These are phyloP conservation scores for Gopherus flavomarginatus DNA, from an alignment of 2,113 vertebrate genomes.

Conservation along the genomic window DNA sequence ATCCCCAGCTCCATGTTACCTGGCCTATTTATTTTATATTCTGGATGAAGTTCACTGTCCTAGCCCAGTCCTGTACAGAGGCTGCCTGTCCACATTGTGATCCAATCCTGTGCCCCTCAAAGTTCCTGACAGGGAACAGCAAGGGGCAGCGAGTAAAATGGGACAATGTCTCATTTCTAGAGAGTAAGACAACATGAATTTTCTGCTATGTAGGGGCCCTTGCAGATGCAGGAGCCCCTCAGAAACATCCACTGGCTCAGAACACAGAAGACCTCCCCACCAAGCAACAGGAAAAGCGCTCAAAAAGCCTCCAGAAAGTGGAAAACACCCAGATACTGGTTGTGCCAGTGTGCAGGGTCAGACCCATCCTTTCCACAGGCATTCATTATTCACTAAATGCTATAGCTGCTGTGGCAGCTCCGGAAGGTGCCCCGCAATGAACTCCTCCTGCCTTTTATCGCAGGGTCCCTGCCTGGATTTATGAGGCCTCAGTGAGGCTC, in stretches of 20 bases:
- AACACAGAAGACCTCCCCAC: not conserved
- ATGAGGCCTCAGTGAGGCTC: constrained; percentile 56
- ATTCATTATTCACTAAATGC: constrained; percentile 29
- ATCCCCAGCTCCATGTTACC: not conserved
- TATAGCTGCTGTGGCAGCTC: not conserved
- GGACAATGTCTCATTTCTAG: not conserved
- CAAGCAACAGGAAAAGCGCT: not conserved
- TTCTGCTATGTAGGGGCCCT: not conserved
- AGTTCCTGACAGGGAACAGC: not conserved
- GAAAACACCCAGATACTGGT: not conserved
- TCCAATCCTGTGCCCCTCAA: not conserved
- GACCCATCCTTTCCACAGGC: not conserved
- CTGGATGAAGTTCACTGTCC: not conserved
- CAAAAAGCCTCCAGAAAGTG: not conserved
- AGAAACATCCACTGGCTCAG: not conserved
- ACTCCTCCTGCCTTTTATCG: constrained; percentile 40
- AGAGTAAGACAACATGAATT: not conserved
- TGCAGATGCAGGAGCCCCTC: not conserved
- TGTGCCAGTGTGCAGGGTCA: not conserved
- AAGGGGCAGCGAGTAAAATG: not conserved
- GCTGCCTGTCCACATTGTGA: not conserved
- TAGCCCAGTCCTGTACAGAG: not conserved
- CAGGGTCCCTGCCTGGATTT: constrained; percentile 67
- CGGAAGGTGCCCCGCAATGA: constrained; percentile 26
- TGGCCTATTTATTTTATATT: not conserved